Evolutionary conservation across 2,797 vertebrate genomes (phyloP).

Genomic region (Peromyscus melanophrys): DNA sequence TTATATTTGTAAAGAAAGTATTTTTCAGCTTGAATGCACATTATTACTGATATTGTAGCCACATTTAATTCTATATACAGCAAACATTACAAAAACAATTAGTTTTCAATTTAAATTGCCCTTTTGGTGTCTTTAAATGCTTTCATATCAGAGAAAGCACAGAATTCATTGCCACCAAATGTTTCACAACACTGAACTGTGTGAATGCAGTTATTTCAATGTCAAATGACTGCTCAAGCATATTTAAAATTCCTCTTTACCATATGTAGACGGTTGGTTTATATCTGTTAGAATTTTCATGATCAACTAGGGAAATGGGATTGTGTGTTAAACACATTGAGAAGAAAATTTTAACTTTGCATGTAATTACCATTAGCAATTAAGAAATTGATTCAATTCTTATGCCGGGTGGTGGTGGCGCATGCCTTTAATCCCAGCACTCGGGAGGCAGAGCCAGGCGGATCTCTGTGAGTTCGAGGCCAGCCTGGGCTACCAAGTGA

Average conservation of each 20-base stretch:
- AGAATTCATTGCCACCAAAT: conserved; percentile 1
- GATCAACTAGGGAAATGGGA: conserved; percentile 44
- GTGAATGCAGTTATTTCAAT: conserved; percentile 23
- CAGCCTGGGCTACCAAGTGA: no score
- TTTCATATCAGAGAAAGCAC: conserved; percentile 31
- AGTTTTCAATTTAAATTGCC: conserved; percentile 46
- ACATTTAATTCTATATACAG: conserved; percentile 56
- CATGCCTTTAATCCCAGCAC: no score
- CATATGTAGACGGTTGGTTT: not conserved
- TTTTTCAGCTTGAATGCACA: conserved; percentile 49
- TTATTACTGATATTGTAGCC: conserved; percentile 38
- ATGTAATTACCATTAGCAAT: conserved; percentile 45
- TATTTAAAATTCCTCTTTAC: conserved; percentile 21
- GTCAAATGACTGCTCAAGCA: conserved; percentile 10
- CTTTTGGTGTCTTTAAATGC: conserved; percentile 43
- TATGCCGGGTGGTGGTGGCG: no score
- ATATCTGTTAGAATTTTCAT: not conserved
- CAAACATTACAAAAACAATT: conserved; percentile 68
- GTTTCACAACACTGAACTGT: conserved; percentile 27
- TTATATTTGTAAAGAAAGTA: conserved; percentile 55
- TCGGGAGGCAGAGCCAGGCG: no score
- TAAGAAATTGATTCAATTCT: not conserved
- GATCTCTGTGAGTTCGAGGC: no score
- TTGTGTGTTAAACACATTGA: conserved; percentile 60
- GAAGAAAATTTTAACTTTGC: conserved; percentile 49